Conservation (phyloP, 1,140 invertebrate species). For the Cyphomyrmex costatus region DNA sequence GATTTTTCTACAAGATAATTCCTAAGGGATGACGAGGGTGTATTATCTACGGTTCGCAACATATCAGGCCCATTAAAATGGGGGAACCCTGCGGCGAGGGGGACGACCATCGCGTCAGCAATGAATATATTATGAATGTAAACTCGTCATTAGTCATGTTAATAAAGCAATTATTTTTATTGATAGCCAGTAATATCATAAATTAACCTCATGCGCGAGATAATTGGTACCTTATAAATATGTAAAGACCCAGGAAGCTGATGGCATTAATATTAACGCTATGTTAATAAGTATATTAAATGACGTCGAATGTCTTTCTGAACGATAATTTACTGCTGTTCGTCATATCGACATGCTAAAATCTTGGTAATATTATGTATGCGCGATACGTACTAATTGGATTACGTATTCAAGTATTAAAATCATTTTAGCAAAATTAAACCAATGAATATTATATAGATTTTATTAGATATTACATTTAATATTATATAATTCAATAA, state of each 20-base stretch:
- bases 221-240: slow-evolving; percentile 81
- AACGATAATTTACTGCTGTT: slow-evolving; percentile 32
- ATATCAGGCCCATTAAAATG: slow-evolving; percentile 57
- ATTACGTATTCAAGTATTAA: slow-evolving; percentile 18
- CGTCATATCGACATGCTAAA: neutral
- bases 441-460: neutral
- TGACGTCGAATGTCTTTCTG: slow-evolving; percentile 42
- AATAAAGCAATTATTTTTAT: slow-evolving; percentile 83
- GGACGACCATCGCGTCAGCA: slow-evolving; percentile 49
- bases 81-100: slow-evolving; percentile 42
- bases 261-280: slow-evolving; percentile 73
- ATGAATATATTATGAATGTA: slow-evolving; percentile 75
- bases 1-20: slow-evolving; percentile 25
- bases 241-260: slow-evolving; percentile 65
- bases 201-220: slow-evolving; percentile 73
- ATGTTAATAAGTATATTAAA: slow-evolving; percentile 75
- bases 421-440: neutral
- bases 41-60: slow-evolving; percentile 43
- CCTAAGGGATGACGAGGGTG: neutral
- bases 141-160: slow-evolving; percentile 78
- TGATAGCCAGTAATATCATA: slow-evolving; percentile 78
- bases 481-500: neutral
- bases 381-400: neutral
- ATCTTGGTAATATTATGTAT: slow-evolving; percentile 18
- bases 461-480: neutral